A percentile compares a stretch with the other conserved stretches of the same genome.
Evolutionary conservation across 2,888 invertebrate species (phyloP).

Genomic region (Nephrotoma appendiculata): DNA sequence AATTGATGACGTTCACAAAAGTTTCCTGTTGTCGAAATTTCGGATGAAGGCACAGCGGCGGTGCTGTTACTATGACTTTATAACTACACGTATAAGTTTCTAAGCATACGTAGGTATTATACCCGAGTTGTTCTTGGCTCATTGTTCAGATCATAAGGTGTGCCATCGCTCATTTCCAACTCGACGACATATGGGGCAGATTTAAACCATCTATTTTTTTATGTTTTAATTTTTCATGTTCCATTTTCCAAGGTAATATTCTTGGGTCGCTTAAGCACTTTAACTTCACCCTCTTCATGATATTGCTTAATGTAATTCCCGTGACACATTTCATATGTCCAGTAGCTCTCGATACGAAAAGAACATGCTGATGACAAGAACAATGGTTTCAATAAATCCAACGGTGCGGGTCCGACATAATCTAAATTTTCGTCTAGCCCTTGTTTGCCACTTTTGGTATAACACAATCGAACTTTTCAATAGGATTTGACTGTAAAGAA

Average conservation of each 20-base stretch:
- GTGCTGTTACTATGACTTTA: constrained; percentile 78
- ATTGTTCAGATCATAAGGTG: constrained; percentile 79
- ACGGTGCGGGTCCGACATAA: constrained; percentile 36
- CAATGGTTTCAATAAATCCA: constrained; percentile 60
- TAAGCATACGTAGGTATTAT: constrained; percentile 80
- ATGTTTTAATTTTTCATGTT: constrained; percentile 42
- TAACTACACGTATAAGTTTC: constrained; percentile 92
- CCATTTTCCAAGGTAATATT: constrained; percentile 73
- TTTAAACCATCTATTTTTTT: constrained; percentile 78
- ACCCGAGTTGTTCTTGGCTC: constrained; percentile 68
- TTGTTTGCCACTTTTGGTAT: constrained; percentile 40
- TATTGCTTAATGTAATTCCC: constrained; percentile 84
- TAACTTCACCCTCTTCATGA: constrained; percentile 88
- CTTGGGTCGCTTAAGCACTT: constrained; percentile 67
- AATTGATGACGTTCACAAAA: constrained; percentile 62
- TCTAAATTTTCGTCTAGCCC: constrained; percentile 26
- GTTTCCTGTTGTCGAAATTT: constrained; percentile 67
- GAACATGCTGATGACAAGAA: constrained; percentile 71
- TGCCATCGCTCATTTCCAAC: constrained; percentile 77
- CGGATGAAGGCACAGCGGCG: constrained; percentile 77
- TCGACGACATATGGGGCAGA: constrained; percentile 80
- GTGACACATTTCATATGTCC: constrained; percentile 96
- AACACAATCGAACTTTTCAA: constrained; percentile 71
- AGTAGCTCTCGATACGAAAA: constrained; percentile 76
- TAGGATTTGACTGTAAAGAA: constrained; percentile 54